Base-by-base conservation (phyloP, 1,140 invertebrate species). In the Apis cerana region DNA sequence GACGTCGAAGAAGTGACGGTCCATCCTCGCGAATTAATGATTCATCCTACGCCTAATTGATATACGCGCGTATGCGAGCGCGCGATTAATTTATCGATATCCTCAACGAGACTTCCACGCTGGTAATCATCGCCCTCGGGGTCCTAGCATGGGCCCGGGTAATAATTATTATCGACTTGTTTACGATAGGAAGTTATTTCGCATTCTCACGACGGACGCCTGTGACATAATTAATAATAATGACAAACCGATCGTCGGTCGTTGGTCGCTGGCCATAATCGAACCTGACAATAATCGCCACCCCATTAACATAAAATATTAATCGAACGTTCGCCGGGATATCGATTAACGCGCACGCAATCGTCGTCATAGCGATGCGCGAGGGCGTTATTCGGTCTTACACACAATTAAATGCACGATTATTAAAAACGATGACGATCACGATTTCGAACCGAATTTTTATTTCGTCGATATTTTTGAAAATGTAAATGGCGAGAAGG, bases 51-150 rank as follows among this genome's bases (percentile, higher is more conserved):
- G 85, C 71, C 82, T 90, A 90, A 90, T 89, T 88, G 77, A 89
- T 89, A 85, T 88, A 88, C 72, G 65, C 71, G 79, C 64, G 71
- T 74, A 59, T 27, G 27, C 12, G 15, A n/a, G 64, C 61, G 64
- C 61, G 54, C 83, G 81, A 90, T 89, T 88, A 90, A 90, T 90
- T 90, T 89, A 89, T 90, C 86, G 86, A 88, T 88, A 85, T 75
- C 33, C 76, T 71, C 82, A 76, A 86, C 77, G 75, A 85, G 83
- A 88, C 87, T 88, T 88, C 33, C 48, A 81, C 61, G 64, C 52
- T 52, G 67, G 33, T 85, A 88, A 88, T 88, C 69, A 82, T 83
- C 75, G 64, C 71, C 76, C 86, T 75, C 68, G 74, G 54, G 70
- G 86, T 81, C 69, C 67, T 78, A 72, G 67, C 62, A 43, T 43